Evolutionary conservation across 2,797 vertebrate species (phyloP), one percentile per base, ranked within the genome.

Genomic region (Pogonophryne albipinna): DNA sequence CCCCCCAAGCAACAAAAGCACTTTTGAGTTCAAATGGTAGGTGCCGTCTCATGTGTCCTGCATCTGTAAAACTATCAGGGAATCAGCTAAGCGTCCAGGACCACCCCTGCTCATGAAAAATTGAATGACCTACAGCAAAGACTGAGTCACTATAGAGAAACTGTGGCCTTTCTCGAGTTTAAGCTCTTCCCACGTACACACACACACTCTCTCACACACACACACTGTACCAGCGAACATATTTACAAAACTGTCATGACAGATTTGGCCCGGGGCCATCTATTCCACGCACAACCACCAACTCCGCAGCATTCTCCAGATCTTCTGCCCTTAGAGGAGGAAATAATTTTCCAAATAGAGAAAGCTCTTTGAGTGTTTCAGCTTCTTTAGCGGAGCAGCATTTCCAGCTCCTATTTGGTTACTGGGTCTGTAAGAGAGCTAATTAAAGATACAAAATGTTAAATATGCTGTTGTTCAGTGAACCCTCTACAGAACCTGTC

Each of bases 131-230:
- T 66, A 56, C 78, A 82, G 76, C 78, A 74, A 82, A 86, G 71
- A 79, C 86, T 85, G 85, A 89, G 82, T 88, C 87, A 85, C 83
- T 79, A 44, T 46, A 66, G 53, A 87, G 77, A 82, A 73, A 66
- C 41, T 66, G 47, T 82, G 81, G 85, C 81, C 85, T 92, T 88
- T 88, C 59, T 81, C 34, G 16, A 84, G 82, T 88, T 91, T 75
- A 79, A 73, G 62, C 53, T 8, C 78, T 80, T 90, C 90, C 87
- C 83, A 92, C 83, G 9, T 58, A 56, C 17, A 78, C 74, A 78
- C 74, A 71, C 55, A 56, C 63, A n/a, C n/a, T 34, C 66, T 66
- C 67, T 62, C 47, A 49, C 72, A 73, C 58, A 58, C 61, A 45
- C 38, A 70, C 17, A 31, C 46, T 14, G 27, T 19, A 60, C 34